These are phyloP conservation scores for Nephila pilipes DNA, from an alignment of 1,140 invertebrate genomes.

Conservation along the genomic window DNA sequence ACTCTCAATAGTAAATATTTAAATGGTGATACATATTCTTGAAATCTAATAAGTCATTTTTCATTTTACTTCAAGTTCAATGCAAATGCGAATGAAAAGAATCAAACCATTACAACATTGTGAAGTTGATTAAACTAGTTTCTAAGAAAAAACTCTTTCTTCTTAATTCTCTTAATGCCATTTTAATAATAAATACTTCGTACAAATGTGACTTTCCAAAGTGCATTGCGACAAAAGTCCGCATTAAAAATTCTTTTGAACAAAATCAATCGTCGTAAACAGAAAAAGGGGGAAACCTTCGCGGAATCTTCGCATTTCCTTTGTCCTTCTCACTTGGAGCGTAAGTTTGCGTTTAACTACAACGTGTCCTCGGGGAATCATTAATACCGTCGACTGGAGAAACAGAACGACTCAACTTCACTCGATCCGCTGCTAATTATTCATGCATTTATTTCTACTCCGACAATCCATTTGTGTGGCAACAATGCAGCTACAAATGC, in stretches of 20 bases:
- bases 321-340: neutral
- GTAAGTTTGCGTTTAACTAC: neutral
- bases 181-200: no score
- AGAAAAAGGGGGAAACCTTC: neutral
- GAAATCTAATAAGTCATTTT: no score
- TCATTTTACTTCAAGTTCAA: no score
- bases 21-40: no score
- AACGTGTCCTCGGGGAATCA: neutral
- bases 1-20: no score
- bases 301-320: neutral
- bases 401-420: neutral
- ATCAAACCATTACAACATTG: no score
- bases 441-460: constrained; percentile 25
- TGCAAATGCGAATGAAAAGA: no score
- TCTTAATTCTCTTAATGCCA: no score
- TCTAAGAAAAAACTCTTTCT: no score
- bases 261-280: neutral
- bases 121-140: no score
- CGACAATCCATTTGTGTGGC: neutral
- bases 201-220: neutral
- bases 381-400: neutral
- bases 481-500: neutral
- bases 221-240: neutral
- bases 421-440: neutral
- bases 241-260: neutral